Evolutionary conservation across 2,888 invertebrate genomes (phyloP).

Genomic region (Catocala sponsa): DNA sequence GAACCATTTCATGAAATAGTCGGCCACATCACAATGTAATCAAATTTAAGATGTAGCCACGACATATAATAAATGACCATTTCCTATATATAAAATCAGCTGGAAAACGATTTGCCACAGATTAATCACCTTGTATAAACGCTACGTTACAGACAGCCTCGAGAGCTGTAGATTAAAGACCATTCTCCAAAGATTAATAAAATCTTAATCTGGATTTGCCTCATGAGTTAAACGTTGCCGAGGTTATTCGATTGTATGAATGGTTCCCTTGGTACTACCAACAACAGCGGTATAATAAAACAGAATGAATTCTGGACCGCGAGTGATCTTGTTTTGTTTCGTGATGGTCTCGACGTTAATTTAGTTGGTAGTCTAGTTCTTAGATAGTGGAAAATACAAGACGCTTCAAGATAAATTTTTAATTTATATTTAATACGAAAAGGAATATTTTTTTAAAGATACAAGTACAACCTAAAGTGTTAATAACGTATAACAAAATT

Average conservation of each 20-base stretch:
- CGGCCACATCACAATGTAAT: too few relatives aligned
- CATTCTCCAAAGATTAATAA: slow-evolving; percentile 48
- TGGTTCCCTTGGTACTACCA: slow-evolving; percentile 58
- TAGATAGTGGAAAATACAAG: not conserved
- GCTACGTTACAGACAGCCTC: not conserved
- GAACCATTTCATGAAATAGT: too few relatives aligned
- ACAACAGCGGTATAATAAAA: slow-evolving; percentile 56
- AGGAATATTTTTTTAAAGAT: too few relatives aligned
- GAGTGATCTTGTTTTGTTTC: slow-evolving; percentile 46
- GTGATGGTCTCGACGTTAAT: slow-evolving; percentile 42
- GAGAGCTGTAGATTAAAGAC: slow-evolving; percentile 25
- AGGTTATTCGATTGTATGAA: slow-evolving; percentile 63
- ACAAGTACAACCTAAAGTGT: too few relatives aligned
- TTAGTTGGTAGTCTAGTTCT: slow-evolving; percentile 28
- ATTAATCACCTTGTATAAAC: not conserved
- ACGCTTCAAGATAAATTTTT: too few relatives aligned
- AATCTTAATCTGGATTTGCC: slow-evolving; percentile 47
- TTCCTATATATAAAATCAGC: too few relatives aligned
- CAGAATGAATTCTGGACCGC: slow-evolving; percentile 52
- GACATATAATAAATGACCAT: too few relatives aligned
- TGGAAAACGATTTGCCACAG: not conserved
- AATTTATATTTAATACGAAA: too few relatives aligned
- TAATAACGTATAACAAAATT: not conserved
- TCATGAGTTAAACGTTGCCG: slow-evolving; percentile 41
- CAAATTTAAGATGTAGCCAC: too few relatives aligned